Evolutionary conservation across 2,113 vertebrate genomes (phyloP).

Genomic region (Myrmophylax atrothorax): DNA sequence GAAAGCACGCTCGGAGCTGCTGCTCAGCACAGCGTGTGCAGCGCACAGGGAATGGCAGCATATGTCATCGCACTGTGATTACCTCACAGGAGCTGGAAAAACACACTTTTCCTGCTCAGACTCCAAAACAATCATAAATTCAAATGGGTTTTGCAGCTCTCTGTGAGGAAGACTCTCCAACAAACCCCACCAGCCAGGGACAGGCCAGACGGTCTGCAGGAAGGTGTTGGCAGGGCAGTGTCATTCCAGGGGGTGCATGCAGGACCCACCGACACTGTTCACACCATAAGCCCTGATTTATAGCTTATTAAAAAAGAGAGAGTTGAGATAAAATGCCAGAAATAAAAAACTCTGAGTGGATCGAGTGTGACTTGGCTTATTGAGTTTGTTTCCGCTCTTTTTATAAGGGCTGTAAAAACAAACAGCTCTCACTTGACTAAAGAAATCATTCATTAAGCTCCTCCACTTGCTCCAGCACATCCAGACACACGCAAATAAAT

Average conservation of each 20-base stretch:
- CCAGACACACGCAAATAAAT: neutral
- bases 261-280: neutral
- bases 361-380: slow-evolving; percentile 59
- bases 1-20: neutral
- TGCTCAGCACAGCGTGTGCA: slow-evolving; percentile 3
- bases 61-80: slow-evolving; percentile 18
- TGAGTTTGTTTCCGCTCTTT: slow-evolving; percentile 64
- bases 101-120: slow-evolving; percentile 28
- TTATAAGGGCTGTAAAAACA: slow-evolving; percentile 59
- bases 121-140: slow-evolving; percentile 22
- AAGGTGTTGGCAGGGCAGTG: neutral
- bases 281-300: slow-evolving; percentile 48
- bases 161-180: slow-evolving; percentile 37
- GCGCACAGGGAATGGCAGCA: neutral
- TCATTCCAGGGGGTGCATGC: neutral
- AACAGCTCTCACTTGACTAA: slow-evolving; percentile 53
- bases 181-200: neutral
- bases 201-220: neutral
- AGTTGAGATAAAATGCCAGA: slow-evolving; percentile 54
- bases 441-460: slow-evolving; percentile 51
- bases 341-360: slow-evolving; percentile 47
- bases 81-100: slow-evolving; percentile 47
- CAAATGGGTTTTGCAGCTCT: slow-evolving; percentile 40
- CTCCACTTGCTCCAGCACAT: slow-evolving; percentile 12
- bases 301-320: slow-evolving; percentile 32